These are phyloP conservation scores for Ascaphus truei DNA, from an alignment of 2,113 vertebrate species.

Conservation along the genomic window DNA sequence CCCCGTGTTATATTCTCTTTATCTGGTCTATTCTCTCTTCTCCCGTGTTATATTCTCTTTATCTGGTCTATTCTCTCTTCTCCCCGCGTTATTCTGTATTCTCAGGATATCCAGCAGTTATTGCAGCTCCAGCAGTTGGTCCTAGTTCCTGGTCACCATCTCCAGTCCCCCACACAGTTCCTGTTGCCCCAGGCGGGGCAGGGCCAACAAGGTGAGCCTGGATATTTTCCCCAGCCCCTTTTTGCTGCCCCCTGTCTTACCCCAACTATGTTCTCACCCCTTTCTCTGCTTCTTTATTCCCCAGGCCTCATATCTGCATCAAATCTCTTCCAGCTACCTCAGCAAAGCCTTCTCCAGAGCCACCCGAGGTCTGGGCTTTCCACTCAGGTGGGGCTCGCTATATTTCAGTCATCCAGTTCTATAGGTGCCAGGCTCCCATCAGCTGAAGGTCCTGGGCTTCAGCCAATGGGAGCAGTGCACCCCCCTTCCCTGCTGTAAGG, in stretches of 20 bases:
- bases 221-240: background rate
- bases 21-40: no score
- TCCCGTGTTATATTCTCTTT: no score
- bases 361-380: constrained; percentile 75
- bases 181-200: constrained; percentile 85
- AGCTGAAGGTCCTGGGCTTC: no score
- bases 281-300: background rate
- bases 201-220: constrained; percentile 78
- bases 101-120: constrained; percentile 84
- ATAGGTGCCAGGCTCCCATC: no score
- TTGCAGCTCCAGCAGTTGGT: constrained; percentile 88
- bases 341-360: constrained; percentile 83
- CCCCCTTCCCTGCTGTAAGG: no score
- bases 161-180: constrained; percentile 83
- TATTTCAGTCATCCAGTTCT: no score
- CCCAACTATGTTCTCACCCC: background rate
- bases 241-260: background rate
- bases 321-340: constrained; percentile 95
- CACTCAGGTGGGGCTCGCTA: constrained; percentile 66
- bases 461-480: no score
- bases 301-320: constrained; percentile 82
- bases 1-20: no score
- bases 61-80: no score
- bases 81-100: constrained; percentile 17
- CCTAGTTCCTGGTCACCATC: constrained; percentile 78